Base-by-base conservation (phyloP, 1,140 invertebrate species). In the Anastrepha obliqua region DNA sequence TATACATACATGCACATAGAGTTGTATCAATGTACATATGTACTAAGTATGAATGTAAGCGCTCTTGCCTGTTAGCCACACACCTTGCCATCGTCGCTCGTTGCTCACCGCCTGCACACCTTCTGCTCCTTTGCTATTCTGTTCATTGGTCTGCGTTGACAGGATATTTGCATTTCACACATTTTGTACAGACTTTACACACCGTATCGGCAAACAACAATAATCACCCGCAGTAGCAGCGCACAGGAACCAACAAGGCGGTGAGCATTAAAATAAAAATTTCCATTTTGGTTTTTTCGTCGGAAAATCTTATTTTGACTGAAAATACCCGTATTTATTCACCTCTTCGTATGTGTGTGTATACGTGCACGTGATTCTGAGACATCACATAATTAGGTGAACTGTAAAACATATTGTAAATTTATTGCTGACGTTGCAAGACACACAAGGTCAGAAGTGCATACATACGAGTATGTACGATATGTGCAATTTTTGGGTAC, bases 161-260 rank as follows among this genome's bases (percentile, higher is more conserved):
- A 86, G 85, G 85, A 86, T 86, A 86, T 86, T 86, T 86, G 85
- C 85, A 86, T 86, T 86, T 86, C 85, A 86, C 85, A 86, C 85
- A 86, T 86, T 86, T 86, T 55, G 9, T 81, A 47, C 74, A 81
- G 74, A 81, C 74, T 81, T 81, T 81, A 81, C 74, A 81, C 20
- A 58, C 47, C 74, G 47, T 55, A 13, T 17, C 44, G 47, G 74
- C 47, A 81, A 81, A 55, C 74, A 55, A 42, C 74, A 58, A 81
- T 47, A 51, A 44, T 6, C 17, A 62, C 60, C 11, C 60, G 17
- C 15, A 17, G 17, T 62, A 17, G 60, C 60, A 62, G 42, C 11
- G 3, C 29, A 70, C 39, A 70, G 65, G 13, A 29, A 70, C 9
- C 67, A 74, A 74, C 67, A 81, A 55, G 20, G n/a, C 44, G 9